Evolutionary conservation across 2,113 vertebrate genomes (phyloP).

Genomic region (Cinclus mexicanus): DNA sequence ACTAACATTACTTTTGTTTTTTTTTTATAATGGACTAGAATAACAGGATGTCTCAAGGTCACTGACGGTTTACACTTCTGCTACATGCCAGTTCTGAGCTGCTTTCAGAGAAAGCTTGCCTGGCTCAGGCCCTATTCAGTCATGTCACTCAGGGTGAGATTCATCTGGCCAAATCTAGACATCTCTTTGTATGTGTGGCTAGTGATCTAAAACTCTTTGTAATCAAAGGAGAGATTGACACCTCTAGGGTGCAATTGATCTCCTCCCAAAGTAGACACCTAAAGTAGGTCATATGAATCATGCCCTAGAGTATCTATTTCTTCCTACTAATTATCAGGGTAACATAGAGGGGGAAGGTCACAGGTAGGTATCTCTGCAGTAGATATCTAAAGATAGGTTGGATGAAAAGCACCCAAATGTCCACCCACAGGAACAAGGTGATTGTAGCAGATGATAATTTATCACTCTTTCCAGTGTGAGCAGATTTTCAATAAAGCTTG

Average conservation of each 20-base stretch:
- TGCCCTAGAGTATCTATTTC: neutral
- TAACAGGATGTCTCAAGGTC: neutral
- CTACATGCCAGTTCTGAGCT: neutral
- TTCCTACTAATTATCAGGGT: conserved; percentile 8
- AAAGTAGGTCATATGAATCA: conserved; percentile 42
- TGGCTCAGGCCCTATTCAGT: conserved; percentile 5
- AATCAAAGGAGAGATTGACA: conserved; percentile 33
- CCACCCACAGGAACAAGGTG: neutral
- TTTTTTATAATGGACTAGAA: neutral
- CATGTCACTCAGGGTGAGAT: neutral
- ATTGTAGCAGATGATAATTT: neutral
- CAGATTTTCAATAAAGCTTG: neutral
- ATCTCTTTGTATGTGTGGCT: neutral
- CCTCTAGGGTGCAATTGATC: conserved; percentile 24
- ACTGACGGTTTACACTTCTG: neutral
- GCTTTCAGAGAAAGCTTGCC: neutral
- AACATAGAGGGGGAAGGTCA: neutral
- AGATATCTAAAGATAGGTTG: neutral
- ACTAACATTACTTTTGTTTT: neutral
- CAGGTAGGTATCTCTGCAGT: neutral
- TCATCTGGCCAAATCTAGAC: conserved; percentile 22
- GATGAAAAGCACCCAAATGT: neutral
- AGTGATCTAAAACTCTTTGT: conserved; percentile 24
- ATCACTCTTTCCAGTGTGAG: neutral
- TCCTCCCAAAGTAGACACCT: neutral